Percentiles rank a stretch among this genome's conserved stretches.
These are phyloP conservation scores for Phenganax subtilis DNA, from an alignment of 92 coral and sea anemone genomes.

Conservation along the genomic window DNA sequence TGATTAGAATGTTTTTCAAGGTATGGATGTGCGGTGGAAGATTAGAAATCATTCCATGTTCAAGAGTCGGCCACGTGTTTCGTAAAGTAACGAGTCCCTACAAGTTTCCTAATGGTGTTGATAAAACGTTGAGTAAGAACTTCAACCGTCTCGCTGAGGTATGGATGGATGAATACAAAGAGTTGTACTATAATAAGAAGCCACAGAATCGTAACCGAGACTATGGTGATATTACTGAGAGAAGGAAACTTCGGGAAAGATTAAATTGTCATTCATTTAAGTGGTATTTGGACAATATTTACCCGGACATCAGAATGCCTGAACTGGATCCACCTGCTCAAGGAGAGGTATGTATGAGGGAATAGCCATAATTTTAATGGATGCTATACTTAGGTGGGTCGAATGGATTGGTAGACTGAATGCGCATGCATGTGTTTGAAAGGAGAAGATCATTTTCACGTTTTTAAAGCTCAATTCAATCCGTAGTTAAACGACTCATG, in stretches of 20 bases:
- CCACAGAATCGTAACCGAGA: constrained; percentile 84
- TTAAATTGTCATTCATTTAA: constrained; percentile 79
- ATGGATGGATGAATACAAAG: constrained; percentile 99
- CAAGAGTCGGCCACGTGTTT: constrained; percentile 98
- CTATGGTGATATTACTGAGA: constrained; percentile 83
- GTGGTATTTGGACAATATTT: constrained; percentile 95
- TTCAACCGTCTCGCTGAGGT: constrained; percentile 97
- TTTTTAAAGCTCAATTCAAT: no score
- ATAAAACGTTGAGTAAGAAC: constrained; percentile 79
- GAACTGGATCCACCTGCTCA: constrained; percentile 95
- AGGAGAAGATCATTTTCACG: neutral
- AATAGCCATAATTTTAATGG: neutral
- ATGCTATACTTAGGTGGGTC: neutral
- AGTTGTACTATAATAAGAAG: constrained; percentile 90
- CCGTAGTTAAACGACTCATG: no score
- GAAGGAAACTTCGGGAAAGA: constrained; percentile 69
- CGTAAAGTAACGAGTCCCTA: constrained; percentile 79
- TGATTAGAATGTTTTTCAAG: constrained; percentile 35
- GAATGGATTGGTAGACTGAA: neutral
- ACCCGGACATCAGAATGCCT: constrained; percentile 98
- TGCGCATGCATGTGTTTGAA: neutral
- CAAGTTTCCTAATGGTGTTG: constrained; percentile 97
- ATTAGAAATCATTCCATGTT: constrained; percentile 91
- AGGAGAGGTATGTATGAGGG: constrained; percentile 67
- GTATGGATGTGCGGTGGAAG: constrained; percentile 99